Evolutionary conservation across 2,797 vertebrate species (phyloP), one percentile per base, ranked within the genome.

Genomic region (Emydoidea blandingii): DNA sequence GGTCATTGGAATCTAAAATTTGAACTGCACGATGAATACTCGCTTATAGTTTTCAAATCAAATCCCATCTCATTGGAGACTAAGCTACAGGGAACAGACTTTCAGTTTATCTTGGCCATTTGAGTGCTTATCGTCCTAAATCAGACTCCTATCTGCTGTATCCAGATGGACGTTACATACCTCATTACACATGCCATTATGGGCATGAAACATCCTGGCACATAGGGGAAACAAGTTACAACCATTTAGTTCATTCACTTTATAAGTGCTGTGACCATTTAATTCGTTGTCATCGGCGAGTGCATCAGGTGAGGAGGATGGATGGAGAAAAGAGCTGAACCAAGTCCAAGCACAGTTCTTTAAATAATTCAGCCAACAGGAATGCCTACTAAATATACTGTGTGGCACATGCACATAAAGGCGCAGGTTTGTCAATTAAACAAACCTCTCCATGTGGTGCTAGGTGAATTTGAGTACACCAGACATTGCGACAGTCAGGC

Each of bases 81-180:
- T 25, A 74, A 74, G 49, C 23, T 74, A 57, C 12, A 81, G 8
- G 41, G 34, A 31, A 27, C 10, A 37, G 44, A 9, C 52, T 76
- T 50, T 86, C 52, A 53, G 85, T 27, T 47, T 78, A 7, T 78
- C 74, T 47, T 9, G 27, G 74, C 44, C 44, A 49, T 49, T 31
- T 15, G 41, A 76, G 44, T 16, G 25, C 41, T 5, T 76, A 27
- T 25, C 12, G 10, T 44, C 23, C 74, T 47, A 9, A 47, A 44
- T 76, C 4, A 47, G 27, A 15, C 25, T 49, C 21, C 27, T 29
- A 9, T 47, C 41, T 47, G 74, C 44, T 49, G 44, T 8, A 78
- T 29, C 44, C 74, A 78, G 25, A 72, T 72, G 65, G 65, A 29
- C 88, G 84, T 54, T 94, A 76, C 94, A 94, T 82, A 89, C 82